These are phyloP conservation scores for Macrotis lagotis DNA, from an alignment of 2,113 vertebrate genomes.

Conservation along the genomic window DNA sequence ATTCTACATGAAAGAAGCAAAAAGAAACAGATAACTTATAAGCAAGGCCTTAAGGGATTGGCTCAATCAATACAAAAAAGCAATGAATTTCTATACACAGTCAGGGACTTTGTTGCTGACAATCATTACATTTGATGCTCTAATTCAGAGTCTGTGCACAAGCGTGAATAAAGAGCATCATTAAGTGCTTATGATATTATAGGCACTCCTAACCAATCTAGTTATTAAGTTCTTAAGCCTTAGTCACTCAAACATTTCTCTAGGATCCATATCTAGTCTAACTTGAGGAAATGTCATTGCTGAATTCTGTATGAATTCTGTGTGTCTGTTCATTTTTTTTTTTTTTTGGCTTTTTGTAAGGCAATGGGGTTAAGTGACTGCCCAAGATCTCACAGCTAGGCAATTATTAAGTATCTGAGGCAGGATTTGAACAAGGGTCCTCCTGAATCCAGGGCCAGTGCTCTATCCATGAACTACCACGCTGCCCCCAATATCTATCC, in stretches of 20 bases:
- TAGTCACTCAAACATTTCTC: constrained; percentile 37
- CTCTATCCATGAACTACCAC: no score
- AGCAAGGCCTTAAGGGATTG: constrained; percentile 4
- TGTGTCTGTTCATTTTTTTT: no score
- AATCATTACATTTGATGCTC: constrained; percentile 14
- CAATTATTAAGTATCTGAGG: no score
- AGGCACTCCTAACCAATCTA: neutral
- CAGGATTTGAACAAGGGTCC: no score
- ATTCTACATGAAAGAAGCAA: neutral
- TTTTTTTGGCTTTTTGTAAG: no score
- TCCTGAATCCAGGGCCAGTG: no score
- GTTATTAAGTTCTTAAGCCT: constrained; percentile 8
- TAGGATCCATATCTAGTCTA: constrained; percentile 15
- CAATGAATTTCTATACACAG: neutral
- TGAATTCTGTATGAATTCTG: constrained; percentile 31
- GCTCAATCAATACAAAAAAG: neutral
- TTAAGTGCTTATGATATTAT: neutral
- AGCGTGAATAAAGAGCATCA: no score
- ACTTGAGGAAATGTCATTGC: constrained; percentile 14
- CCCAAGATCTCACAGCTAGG: no score
- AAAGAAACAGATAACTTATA: neutral
- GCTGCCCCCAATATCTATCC: no score
- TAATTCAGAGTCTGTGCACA: constrained; percentile 37
- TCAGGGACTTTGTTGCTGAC: neutral
- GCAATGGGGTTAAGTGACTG: no score